phyloP scores from a whole-genome alignment of 2,113 vertebrate genomes.

The Nothobranchius kuhntae region DNA sequence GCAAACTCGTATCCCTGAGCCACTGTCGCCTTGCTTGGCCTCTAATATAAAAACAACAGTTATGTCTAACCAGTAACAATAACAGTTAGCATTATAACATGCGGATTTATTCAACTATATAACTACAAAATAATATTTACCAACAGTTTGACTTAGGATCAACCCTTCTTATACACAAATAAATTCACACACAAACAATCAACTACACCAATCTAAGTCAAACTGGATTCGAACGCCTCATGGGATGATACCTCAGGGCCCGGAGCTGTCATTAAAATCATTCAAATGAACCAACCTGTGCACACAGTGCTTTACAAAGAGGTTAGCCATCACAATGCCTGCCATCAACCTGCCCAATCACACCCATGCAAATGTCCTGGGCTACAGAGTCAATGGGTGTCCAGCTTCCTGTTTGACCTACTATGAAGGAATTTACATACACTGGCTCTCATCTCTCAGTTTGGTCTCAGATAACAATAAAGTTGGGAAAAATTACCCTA shows the following conservation, averaged over 20 bases:
- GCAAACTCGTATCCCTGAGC: no score
- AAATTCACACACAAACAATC: constrained; percentile 8
- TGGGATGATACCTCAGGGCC: constrained; percentile 46
- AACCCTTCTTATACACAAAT: constrained; percentile 10
- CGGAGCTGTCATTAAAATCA: constrained; percentile 66
- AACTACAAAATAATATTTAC: constrained; percentile 25
- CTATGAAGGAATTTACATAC: constrained; percentile 68
- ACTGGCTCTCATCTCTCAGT: constrained; percentile 60
- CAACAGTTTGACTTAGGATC: constrained; percentile 29
- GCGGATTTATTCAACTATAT: constrained; percentile 25
- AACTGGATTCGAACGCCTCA: constrained; percentile 43
- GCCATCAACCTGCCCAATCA: constrained; percentile 72
- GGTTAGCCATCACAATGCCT: constrained; percentile 60
- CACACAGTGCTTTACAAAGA: constrained; percentile 75
- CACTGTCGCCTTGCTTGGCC: no score
- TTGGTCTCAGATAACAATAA: constrained; percentile 71
- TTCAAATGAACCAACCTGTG: constrained; percentile 75
- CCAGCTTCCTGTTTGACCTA: constrained; percentile 54
- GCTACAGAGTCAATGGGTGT: constrained; percentile 59
- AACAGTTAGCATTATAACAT: background rate
- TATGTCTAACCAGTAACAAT: no score
- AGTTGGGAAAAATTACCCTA: constrained; percentile 59
- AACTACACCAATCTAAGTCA: constrained; percentile 28
- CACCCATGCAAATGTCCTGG: constrained; percentile 71
- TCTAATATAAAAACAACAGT: no score